These are phyloP conservation scores for Phortica variegata DNA, from an alignment of 1,140 invertebrate genomes.

Conservation along the genomic window DNA sequence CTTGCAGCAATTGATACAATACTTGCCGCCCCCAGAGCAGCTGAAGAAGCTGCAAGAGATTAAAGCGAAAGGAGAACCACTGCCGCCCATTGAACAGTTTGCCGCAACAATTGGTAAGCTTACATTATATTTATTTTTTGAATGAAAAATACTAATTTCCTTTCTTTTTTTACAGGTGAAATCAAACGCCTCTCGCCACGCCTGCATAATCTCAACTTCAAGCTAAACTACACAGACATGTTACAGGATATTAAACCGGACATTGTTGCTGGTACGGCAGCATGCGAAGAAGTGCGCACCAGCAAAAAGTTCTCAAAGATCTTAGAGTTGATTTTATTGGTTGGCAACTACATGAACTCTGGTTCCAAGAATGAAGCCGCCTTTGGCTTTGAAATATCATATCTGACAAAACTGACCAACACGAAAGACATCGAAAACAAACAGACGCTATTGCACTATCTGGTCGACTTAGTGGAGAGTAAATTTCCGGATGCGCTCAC, in stretches of 20 bases:
- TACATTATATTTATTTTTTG: neutral
- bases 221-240: constrained; percentile 68
- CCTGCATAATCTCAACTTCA: constrained; percentile 88
- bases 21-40: constrained; percentile 87
- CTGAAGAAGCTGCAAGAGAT: constrained; percentile 79
- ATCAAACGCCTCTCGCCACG: constrained; percentile 88
- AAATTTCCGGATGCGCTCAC: constrained; percentile 83
- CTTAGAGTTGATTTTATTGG: constrained; percentile 82
- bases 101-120: constrained; percentile 76
- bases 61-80: constrained; percentile 74
- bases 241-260: constrained; percentile 92
- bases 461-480: constrained; percentile 84
- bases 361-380: constrained; percentile 91
- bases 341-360: constrained; percentile 95
- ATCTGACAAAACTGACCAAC: constrained; percentile 89
- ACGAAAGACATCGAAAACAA: constrained; percentile 95
- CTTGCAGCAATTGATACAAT: constrained; percentile 81
- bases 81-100: constrained; percentile 95
- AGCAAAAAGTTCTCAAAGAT: constrained; percentile 90
- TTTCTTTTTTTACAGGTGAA: constrained; percentile 48
- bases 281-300: constrained; percentile 90
- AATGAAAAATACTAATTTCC: neutral
- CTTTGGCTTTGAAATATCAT: constrained; percentile 95
- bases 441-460: constrained; percentile 88
- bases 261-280: constrained; percentile 91